Percentiles rank a stretch among this genome's conserved stretches.
Conservation (phyloP, 2,888 invertebrate genomes). For the Dilophus febrilis region DNA sequence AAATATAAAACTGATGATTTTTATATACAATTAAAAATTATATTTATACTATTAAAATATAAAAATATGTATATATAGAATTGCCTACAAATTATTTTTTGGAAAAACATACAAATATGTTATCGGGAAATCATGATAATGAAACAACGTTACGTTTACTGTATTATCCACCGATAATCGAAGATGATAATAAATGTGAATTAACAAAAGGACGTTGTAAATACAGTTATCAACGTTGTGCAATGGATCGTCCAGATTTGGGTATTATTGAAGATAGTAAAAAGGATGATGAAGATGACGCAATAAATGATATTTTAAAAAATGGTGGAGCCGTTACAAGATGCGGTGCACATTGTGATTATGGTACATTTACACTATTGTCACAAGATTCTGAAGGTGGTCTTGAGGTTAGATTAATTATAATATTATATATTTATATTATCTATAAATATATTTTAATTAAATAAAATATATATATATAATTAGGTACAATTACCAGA, state of each 20-base stretch:
- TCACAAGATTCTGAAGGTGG: conserved; percentile 62
- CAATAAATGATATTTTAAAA: conserved; percentile 11
- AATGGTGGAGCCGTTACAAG: conserved; percentile 28
- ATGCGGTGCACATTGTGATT: conserved; percentile 56
- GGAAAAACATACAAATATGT: conserved; percentile 47
- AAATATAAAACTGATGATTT: neutral
- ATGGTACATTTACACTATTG: conserved; percentile 56
- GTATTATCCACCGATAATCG: conserved; percentile 55
- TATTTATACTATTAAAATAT: too few relatives aligned
- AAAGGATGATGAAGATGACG: conserved; percentile 4
- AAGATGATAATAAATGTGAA: conserved; percentile 37
- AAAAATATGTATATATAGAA: too few relatives aligned
- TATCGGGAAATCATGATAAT: conserved; percentile 42
- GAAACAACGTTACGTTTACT: conserved; percentile 49
- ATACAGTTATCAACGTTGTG: conserved; percentile 29
- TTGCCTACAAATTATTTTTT: conserved; percentile 42
- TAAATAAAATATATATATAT: neutral
- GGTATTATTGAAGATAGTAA: conserved; percentile 21
- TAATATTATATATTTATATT: neutral
- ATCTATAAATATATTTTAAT: neutral
- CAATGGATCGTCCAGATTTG: conserved; percentile 25
- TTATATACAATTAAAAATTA: too few relatives aligned
- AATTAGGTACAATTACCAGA: conserved; percentile 41
- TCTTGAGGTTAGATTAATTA: conserved; percentile 25
- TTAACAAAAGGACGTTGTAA: conserved; percentile 29